phyloP scores from a whole-genome alignment of 2,113 vertebrate genomes.

The Hyla sarda region DNA sequence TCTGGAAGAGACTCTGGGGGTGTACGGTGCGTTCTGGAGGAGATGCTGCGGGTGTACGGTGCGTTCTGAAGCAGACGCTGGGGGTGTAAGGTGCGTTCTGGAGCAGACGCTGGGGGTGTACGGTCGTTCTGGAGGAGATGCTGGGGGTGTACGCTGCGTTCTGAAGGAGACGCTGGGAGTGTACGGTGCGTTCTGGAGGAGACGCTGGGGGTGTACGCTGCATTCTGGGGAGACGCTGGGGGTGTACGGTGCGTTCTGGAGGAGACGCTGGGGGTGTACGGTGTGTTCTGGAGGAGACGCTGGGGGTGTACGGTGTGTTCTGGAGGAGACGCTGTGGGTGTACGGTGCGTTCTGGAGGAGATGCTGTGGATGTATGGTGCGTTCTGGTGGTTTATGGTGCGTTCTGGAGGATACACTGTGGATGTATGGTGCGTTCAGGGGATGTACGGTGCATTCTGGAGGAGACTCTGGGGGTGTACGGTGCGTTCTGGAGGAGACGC shows the following conservation, averaged over 20 bases:
- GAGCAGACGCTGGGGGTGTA: slow-evolving; percentile 82
- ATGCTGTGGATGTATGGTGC: slow-evolving; percentile 85
- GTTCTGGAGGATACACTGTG: slow-evolving; percentile 71
- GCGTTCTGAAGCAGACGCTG: too few relatives aligned
- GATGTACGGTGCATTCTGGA: too few relatives aligned
- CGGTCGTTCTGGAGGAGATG: slow-evolving; percentile 79
- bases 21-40: too few relatives aligned
- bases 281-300: slow-evolving; percentile 76
- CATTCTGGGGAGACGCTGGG: slow-evolving; percentile 81
- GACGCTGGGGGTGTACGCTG: too few relatives aligned
- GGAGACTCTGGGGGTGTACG: slow-evolving; percentile 84
- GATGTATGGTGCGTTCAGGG: slow-evolving; percentile 79
- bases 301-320: too few relatives aligned
- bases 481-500: slow-evolving; percentile 76
- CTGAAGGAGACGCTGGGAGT: too few relatives aligned
- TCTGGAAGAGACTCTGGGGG: too few relatives aligned
- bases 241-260: slow-evolving; percentile 79
- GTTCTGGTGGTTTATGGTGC: slow-evolving; percentile 59
- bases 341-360: slow-evolving; percentile 77
- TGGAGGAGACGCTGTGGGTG: slow-evolving; percentile 75
- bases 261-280: slow-evolving; percentile 76
- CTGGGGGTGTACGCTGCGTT: too few relatives aligned
- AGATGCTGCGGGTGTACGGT: slow-evolving; percentile 88
- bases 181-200: slow-evolving; percentile 81
- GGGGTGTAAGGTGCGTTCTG: not conserved